phyloP scores from a whole-genome alignment of 2,113 vertebrate species.

The Phrynosoma platyrhinos region DNA sequence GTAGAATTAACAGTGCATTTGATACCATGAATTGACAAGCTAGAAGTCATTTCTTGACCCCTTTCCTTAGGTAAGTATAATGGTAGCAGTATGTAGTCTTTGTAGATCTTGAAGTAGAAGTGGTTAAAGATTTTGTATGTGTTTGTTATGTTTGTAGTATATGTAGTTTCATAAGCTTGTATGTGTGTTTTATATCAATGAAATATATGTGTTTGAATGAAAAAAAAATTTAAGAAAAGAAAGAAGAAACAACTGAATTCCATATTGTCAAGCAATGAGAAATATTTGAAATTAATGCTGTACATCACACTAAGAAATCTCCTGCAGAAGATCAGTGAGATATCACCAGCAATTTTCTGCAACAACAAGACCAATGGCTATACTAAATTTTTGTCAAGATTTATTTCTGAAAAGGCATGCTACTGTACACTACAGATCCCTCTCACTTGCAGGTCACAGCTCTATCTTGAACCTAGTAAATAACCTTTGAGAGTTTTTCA shows the following conservation, averaged over 20 bases:
- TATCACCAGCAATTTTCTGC: neutral
- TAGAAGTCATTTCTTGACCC: too few relatives aligned
- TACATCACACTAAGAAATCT: neutral
- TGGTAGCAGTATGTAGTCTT: too few relatives aligned
- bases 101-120: too few relatives aligned
- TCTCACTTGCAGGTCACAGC: constrained; percentile 17
- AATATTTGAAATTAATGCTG: neutral
- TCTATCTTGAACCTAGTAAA: constrained; percentile 41
- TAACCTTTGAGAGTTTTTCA: constrained; percentile 28
- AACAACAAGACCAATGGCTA: neutral
- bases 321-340: neutral
- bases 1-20: too few relatives aligned
- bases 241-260: neutral
- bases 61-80: too few relatives aligned
- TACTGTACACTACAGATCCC: neutral
- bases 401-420: constrained; percentile 14
- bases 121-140: too few relatives aligned
- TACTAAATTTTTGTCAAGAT: neutral
- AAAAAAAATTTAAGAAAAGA: too few relatives aligned
- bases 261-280: neutral
- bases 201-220: too few relatives aligned
- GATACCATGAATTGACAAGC: too few relatives aligned
- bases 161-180: too few relatives aligned
- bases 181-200: too few relatives aligned
- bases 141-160: too few relatives aligned